These are phyloP conservation scores for Drosophila birchii DNA, from an alignment of 2,888 invertebrate species.

Conservation along the genomic window DNA sequence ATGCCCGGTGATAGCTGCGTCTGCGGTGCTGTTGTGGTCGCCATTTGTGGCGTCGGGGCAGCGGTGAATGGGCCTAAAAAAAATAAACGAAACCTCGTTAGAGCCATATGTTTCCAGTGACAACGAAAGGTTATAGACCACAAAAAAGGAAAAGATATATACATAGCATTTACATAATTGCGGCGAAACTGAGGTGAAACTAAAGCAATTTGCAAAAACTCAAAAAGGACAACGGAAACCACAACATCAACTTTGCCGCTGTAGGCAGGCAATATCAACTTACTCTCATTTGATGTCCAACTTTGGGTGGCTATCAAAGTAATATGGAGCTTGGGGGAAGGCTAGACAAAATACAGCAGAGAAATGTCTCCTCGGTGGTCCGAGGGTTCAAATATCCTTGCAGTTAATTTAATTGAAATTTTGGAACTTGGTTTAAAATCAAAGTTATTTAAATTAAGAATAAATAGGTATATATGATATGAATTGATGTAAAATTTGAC, in stretches of 20 bases:
- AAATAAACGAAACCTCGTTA: constrained; percentile 23
- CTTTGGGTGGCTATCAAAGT: constrained; percentile 5
- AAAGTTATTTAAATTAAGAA: not conserved
- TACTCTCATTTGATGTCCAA: constrained; percentile 40
- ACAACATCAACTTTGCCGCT: constrained; percentile 41
- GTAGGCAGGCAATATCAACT: constrained; percentile 29
- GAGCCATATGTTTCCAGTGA: constrained; percentile 30
- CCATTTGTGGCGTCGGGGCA: constrained; percentile 12
- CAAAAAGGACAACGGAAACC: constrained; percentile 52
- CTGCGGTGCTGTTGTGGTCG: constrained; percentile 14
- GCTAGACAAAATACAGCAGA: constrained; percentile 28
- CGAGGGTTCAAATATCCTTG: constrained; percentile 21
- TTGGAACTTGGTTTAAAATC: not conserved
- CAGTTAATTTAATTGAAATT: not conserved
- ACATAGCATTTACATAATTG: constrained; percentile 42
- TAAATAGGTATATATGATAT: not conserved
- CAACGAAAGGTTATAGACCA: constrained; percentile 8
- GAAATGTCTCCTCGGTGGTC: not conserved
- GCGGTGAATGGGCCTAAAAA: constrained; percentile 21
- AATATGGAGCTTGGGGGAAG: constrained; percentile 6
- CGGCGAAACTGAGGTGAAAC: constrained; percentile 36
- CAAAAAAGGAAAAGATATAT: constrained; percentile 6
- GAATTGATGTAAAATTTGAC: not conserved
- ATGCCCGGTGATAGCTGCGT: constrained; percentile 21
- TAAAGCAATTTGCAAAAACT: constrained; percentile 43